These are phyloP conservation scores for Adelges cooleyi DNA, from an alignment of 1,140 invertebrate genomes.

Conservation along the genomic window DNA sequence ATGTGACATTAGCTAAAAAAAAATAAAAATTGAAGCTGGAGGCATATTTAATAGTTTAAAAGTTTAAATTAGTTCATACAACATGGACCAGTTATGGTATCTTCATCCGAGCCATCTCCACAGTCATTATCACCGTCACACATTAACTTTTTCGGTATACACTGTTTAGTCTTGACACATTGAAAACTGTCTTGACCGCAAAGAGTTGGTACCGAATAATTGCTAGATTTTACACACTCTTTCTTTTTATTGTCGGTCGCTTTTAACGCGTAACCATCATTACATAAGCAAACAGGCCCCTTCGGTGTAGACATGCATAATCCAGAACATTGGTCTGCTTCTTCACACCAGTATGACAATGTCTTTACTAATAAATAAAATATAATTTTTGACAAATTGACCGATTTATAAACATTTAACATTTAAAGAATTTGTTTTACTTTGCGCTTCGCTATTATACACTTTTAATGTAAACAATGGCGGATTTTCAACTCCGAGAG, in stretches of 20 bases:
- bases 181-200: conserved; percentile 15
- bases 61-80: background rate
- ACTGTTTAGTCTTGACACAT: conserved; percentile 45
- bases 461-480: conserved; percentile 52
- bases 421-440: conserved; percentile 31
- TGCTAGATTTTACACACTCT: conserved; percentile 12
- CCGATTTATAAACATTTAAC: conserved; percentile 21
- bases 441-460: conserved; percentile 43
- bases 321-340: conserved; percentile 38
- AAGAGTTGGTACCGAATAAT: conserved; percentile 31
- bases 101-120: conserved; percentile 53
- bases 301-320: conserved; percentile 42
- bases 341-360: conserved; percentile 41
- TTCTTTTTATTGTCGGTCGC: conserved; percentile 17
- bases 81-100: conserved; percentile 16
- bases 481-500: conserved; percentile 42
- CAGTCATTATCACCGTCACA: conserved; percentile 64
- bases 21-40: too few species aligned
- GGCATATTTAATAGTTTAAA: too few species aligned
- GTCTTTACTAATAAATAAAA: conserved; percentile 28
- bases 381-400: background rate
- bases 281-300: conserved; percentile 32
- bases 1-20: conserved; percentile 37
- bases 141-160: conserved; percentile 49
- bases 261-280: conserved; percentile 27